Conservation (phyloP, 1,140 invertebrate genomes). For the Leptonema lineaticorne region DNA sequence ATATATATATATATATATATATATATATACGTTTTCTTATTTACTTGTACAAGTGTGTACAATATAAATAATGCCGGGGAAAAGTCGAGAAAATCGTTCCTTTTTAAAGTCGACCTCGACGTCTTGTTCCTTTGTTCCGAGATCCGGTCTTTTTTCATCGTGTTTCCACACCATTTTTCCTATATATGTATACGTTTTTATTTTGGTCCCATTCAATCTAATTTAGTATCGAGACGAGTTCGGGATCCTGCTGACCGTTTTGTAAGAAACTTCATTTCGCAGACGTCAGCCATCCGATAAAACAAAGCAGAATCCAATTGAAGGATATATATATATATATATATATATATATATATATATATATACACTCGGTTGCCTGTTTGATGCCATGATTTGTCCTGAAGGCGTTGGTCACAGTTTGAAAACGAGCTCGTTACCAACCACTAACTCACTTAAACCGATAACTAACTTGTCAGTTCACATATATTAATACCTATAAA, state of each 20-base stretch:
- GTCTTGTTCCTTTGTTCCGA: neutral
- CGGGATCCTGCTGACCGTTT: neutral
- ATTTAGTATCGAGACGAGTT: neutral
- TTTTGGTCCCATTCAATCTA: constrained; percentile 6
- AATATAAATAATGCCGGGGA: too few species aligned
- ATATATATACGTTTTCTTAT: too few species aligned
- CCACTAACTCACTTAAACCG: constrained; percentile 2
- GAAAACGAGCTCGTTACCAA: constrained; percentile 1
- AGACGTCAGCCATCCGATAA: constrained; percentile 6
- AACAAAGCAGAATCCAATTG: constrained; percentile 15
- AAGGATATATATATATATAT: too few species aligned
- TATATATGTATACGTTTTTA: too few species aligned
- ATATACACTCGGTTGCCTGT: neutral
- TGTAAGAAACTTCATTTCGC: neutral
- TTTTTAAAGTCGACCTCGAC: neutral
- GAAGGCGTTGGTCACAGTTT: constrained; percentile 5
- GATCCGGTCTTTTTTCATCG: too few species aligned
- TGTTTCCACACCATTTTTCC: too few species aligned
- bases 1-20: too few species aligned
- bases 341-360: too few species aligned
- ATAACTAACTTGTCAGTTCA: neutral
- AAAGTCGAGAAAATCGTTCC: too few species aligned
- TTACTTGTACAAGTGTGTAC: too few species aligned
- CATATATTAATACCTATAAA: neutral
- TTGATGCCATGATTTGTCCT: constrained; percentile 13